Base-by-base conservation (phyloP, 2,888 invertebrate genomes). In the Xylota segnis region DNA sequence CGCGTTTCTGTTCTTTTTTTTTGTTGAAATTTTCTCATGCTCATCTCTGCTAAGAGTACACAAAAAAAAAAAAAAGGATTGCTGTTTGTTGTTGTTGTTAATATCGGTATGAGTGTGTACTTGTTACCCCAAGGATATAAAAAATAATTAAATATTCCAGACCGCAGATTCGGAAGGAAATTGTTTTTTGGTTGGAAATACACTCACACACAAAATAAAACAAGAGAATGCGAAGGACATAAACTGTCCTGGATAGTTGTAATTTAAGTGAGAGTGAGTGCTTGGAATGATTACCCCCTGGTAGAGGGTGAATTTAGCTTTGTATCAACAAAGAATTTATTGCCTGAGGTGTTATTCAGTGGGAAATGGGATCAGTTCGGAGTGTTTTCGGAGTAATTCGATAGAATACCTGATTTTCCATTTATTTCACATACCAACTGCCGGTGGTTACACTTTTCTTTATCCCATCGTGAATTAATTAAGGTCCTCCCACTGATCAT, bases 241-340 rank as follows among this genome's bases (percentile, higher is more conserved):
- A 29, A 3, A 27, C 54, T 75, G 75, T 81, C 66, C 79, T 74
- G 74, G 66, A 75, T 81, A 74, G 59, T 66, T 74, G 59, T 52
- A 54, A 61, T 66, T 81, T 52, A 34, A 45, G 34, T 74, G 74
- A 40, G 70, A 63, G 72, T 27, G 66, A 63, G 61, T 83, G 61
- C 32, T 74, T 47, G 71, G 66, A 78, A 66, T 66, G 72, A 72
- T 45, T 63, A 68, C 40, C 29, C 16, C 59, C 37, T 34, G 32
- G 16, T 50, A 29, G 12, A 9, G 34, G 70, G 32, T 45, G 45
- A n/a, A 34, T 45, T 45, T 16, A 37, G 43, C 29, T 50, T 10
- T 12, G 78, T 40, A 68, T 75, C 52, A 75, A 81, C 74, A 75
- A 14, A 75, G 50, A 59, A 59, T 52, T 59, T 50, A 79, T 59